A percentile compares a stretch with the other conserved stretches of the same genome.
phyloP scores from a whole-genome alignment of 92 coral and sea anemone genomes.

The Chrysogorgia sp. region DNA sequence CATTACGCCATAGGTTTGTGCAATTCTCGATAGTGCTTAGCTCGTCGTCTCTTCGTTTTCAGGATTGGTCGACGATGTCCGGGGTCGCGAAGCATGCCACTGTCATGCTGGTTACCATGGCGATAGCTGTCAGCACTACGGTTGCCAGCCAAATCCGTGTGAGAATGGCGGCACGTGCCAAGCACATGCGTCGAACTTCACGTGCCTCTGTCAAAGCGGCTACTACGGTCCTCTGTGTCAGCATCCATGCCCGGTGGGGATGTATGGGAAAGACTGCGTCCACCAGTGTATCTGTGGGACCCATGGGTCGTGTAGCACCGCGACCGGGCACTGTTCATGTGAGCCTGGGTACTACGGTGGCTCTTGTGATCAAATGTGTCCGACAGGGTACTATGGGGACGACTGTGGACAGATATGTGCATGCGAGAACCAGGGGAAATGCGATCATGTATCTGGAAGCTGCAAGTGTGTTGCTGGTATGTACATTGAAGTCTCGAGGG shows the following conservation, averaged over 20 bases:
- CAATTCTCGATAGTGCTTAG: not conserved
- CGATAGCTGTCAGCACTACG: slow-evolving; percentile 84
- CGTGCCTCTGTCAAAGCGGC: slow-evolving; percentile 71
- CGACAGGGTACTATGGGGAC: slow-evolving; percentile 82
- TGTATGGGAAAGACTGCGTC: slow-evolving; percentile 81
- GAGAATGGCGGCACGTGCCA: slow-evolving; percentile 72
- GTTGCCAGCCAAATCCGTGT: slow-evolving; percentile 91
- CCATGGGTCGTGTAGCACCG: slow-evolving; percentile 79
- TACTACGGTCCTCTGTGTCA: slow-evolving; percentile 84
- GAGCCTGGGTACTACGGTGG: slow-evolving; percentile 71
- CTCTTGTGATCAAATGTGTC: slow-evolving; percentile 68
- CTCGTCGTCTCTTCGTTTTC: not conserved
- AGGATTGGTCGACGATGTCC: slow-evolving; percentile 3
- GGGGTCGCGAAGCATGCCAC: slow-evolving; percentile 65
- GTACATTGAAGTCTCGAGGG: not conserved
- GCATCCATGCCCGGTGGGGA: slow-evolving; percentile 79
- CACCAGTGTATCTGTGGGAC: slow-evolving; percentile 64
- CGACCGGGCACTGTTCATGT: slow-evolving; percentile 82
- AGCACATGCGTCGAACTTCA: slow-evolving; percentile 43
- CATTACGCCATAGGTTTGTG: not conserved
- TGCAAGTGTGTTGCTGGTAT: slow-evolving; percentile 75
- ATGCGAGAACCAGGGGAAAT: slow-evolving; percentile 71
- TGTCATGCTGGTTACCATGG: slow-evolving; percentile 90
- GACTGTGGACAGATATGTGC: slow-evolving; percentile 83
- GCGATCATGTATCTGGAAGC: slow-evolving; percentile 71